Conservation (phyloP, 2,888 invertebrate species). For the Luperina testacea region DNA sequence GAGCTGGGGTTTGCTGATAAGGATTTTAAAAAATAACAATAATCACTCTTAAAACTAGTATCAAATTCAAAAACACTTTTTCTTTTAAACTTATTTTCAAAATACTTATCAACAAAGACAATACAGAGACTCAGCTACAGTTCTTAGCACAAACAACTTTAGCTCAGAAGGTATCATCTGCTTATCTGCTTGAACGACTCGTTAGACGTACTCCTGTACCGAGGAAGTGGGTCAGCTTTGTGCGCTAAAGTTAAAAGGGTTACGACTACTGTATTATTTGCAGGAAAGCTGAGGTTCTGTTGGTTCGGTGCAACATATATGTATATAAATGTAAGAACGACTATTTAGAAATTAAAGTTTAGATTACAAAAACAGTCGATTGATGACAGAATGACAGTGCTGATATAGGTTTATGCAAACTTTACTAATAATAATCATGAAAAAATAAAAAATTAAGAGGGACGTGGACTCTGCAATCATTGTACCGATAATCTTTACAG, state of each 20-base stretch:
- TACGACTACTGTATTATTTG: constrained; percentile 47
- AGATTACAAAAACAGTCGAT: background rate
- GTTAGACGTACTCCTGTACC: constrained; percentile 49
- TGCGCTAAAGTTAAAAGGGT: constrained; percentile 57
- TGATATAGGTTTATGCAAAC: no score
- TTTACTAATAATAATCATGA: background rate
- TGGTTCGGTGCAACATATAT: background rate
- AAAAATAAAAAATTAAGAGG: no score
- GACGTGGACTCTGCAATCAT: no score
- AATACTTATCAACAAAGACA: constrained; percentile 36
- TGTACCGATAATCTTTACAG: no score
- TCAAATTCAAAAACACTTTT: background rate
- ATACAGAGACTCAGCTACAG: constrained; percentile 26
- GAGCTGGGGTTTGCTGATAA: background rate
- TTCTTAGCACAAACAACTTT: constrained; percentile 46
- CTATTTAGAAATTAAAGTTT: background rate
- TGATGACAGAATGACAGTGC: background rate
- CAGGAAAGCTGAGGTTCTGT: background rate
- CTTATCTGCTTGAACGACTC: constrained; percentile 58
- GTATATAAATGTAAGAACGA: background rate
- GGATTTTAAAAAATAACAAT: no score
- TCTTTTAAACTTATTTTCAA: constrained; percentile 6
- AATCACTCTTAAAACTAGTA: background rate
- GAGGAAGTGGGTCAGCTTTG: constrained; percentile 61
- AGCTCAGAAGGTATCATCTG: constrained; percentile 40